Evolutionary conservation across 2,113 vertebrate genomes (phyloP), one percentile per base, ranked within the genome.

Genomic region (Onychostoma macrolepis): DNA sequence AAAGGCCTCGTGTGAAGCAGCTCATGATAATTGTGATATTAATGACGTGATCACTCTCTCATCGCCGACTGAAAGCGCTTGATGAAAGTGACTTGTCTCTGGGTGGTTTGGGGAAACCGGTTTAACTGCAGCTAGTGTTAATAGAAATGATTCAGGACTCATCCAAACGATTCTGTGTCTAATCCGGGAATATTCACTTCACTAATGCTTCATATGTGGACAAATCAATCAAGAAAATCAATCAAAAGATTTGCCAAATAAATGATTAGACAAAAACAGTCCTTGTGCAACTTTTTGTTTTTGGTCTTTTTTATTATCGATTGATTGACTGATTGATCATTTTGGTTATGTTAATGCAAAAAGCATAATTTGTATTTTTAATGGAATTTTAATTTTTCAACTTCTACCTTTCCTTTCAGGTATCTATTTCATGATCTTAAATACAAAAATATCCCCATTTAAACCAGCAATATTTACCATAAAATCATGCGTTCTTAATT

Each of bases 1-100:
- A 91, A 91, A 90, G 91, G 78, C 88, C 79, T 38, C 76, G 85
- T 89, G 85, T 82, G 86, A 89, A 89, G 88, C 89, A 53, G 87
- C 80, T 63, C 89, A 87, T 80, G 87, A 48, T 89, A 87, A 93
- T 91, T 90, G 89, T 81, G 89, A 91, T 91, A 92, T 92, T 92
- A 92, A 93, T 92, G 89, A 92, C 86, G 89, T 90, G 90, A 92
- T 92, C 90, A 88, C 89, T 87, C 78, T 91, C 92, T 89, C 85
- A 69, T 28, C 53, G 17, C 56, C 75, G 65, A 84, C 53, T 58
- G 53, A 24, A 21, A n/a, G 86, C 38, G 69, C 81, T 48, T 87
- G 74, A 83, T 79, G 85, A 72, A 48, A 80, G 38, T 11, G 33
- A 63, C 36, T 63, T 1, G 12, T 63, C 11, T n/a, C 28, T 43